Evolutionary conservation across 1,140 invertebrate genomes (phyloP).

Genomic region (Littorina saxatilis): DNA sequence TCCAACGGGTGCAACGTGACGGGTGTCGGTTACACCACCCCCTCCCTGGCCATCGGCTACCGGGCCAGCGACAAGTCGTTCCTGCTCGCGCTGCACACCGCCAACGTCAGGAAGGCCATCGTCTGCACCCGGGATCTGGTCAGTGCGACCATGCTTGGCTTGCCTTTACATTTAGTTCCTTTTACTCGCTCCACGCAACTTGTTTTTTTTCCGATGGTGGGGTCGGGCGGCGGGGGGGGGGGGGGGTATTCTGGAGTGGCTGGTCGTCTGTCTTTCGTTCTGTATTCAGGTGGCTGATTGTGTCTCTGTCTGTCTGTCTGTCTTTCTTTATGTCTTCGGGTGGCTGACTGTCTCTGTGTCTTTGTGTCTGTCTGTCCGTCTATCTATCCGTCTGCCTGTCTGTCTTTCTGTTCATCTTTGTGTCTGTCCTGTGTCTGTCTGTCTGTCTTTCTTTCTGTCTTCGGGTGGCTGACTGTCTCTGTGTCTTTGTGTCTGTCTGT

Average conservation of each 20-base stretch:
- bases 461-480: too few species aligned
- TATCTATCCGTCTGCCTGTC: too few species aligned
- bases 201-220: too few species aligned
- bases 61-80: constrained; percentile 46
- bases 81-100: constrained; percentile 49
- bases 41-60: constrained; percentile 52
- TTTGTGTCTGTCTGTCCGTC: too few species aligned
- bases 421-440: too few species aligned
- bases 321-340: too few species aligned
- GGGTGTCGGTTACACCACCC: constrained; percentile 45
- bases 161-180: too few species aligned
- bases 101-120: constrained; percentile 47
- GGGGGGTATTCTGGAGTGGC: neutral
- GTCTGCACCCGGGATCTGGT: constrained; percentile 46
- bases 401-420: too few species aligned
- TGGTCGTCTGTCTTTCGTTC: neutral
- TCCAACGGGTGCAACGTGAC: constrained; percentile 55
- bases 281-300: neutral
- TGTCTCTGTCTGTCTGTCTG: neutral
- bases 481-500: neutral
- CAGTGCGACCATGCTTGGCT: neutral
- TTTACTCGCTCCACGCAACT: too few species aligned
- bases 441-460: too few species aligned
- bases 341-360: too few species aligned
- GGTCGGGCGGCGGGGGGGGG: too few species aligned